Evolutionary conservation across 2,113 vertebrate species (phyloP), one percentile per base, ranked within the genome.

Genomic region (Holacanthus passer): DNA sequence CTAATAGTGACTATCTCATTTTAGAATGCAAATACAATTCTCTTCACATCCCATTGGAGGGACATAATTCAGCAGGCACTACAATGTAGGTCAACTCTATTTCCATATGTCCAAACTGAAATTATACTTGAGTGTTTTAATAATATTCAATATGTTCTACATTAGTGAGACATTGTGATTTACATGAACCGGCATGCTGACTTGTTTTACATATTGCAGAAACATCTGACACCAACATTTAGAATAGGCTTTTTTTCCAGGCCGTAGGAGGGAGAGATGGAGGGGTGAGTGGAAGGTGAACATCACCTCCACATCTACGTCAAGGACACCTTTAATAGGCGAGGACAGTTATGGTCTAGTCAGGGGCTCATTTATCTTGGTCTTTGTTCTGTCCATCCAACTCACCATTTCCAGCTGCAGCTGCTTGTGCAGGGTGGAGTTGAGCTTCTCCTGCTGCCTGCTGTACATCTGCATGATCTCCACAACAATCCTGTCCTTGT

Each of bases 401-500:
- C 90, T 94, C 94, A 99, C 98, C 97, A 97, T 96, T 90, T 99
- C 97, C 81, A 99, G 96, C 87, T 99, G 97, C 84, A 97, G 96
- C 81, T 99, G 98, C 93, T 97, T 97, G 89, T 97, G 95, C 88
- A 99, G 92, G 90, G 99, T 98, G 56, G 94, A 94, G 83, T 97
- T 97, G 3, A 99, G 95, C 83, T 97, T 98, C 79, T 99, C 97
- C 90, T 99, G 98, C 91, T 99, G 97, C 87, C 95, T 96, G 88
- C 96, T 92, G 70, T 99, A 99, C 87, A 97, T 98, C 94, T 96
- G 98, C 93, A 99, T 96, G 16, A 99, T 98, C 95, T 99, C 97
- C 91, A 99, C 96, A 94, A 99, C 97, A 82, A 99, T 99, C 91
- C 93, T 96, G 59, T 98, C 97, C 91, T 99, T 99, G 93, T 99